Percentiles rank a stretch among this genome's conserved stretches.
Conservation (phyloP, 1,140 invertebrate genomes). For the Panagrolaimus sp. region DNA sequence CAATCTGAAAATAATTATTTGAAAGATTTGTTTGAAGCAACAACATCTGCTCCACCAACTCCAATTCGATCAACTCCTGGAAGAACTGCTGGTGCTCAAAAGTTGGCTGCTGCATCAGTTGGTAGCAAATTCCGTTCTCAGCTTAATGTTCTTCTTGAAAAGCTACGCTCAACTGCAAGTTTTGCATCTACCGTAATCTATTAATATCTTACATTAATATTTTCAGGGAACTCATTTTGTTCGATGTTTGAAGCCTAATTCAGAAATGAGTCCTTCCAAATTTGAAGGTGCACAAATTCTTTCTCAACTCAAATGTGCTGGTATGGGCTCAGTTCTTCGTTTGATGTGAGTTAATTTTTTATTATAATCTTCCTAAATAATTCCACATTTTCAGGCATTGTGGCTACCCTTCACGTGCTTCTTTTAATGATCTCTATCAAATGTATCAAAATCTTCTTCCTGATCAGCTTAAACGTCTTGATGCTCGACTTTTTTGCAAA, state of each 20-base stretch:
- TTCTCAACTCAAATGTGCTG: not conserved
- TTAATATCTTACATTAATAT: too few relatives aligned
- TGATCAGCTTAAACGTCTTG: not conserved
- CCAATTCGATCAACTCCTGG: not conserved
- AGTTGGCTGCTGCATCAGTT: not conserved
- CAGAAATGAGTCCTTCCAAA: not conserved
- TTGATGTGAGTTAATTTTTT: too few relatives aligned
- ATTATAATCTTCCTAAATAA: too few relatives aligned
- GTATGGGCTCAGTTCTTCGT: not conserved
- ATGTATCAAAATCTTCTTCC: slow-evolving; percentile 1
- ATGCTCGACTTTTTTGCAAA: slow-evolving; percentile 11
- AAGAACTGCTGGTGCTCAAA: not conserved
- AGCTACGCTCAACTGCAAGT: not conserved
- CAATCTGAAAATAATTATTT: not conserved
- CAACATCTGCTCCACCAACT: not conserved
- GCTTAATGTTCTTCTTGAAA: not conserved
- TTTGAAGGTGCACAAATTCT: slow-evolving; percentile 13
- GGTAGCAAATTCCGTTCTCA: not conserved
- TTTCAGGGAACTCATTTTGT: slow-evolving; percentile 4
- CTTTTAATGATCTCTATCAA: slow-evolving; percentile 2
- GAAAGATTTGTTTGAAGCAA: not conserved
- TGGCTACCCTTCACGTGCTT: slow-evolving; percentile 7
- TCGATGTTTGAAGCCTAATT: slow-evolving; percentile 13
- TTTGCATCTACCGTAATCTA: too few relatives aligned
- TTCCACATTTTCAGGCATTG: too few relatives aligned